Conservation (phyloP, 1,140 invertebrate species). For the Pemphigus obesinymphae region DNA sequence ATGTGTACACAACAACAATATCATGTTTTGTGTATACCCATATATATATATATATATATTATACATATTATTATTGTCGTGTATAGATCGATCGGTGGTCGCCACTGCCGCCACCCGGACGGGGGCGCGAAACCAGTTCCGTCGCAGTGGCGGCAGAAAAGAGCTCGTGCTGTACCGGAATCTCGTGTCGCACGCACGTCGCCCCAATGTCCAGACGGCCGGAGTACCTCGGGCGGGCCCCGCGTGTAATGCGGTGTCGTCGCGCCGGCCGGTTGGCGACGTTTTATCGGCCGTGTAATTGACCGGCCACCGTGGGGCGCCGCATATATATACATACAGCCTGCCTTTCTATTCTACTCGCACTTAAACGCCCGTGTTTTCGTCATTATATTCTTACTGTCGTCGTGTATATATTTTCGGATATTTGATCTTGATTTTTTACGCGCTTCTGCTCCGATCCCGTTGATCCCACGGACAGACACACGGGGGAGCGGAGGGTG, state of each 20-base stretch:
- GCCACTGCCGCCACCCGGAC: background rate
- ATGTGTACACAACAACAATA: background rate
- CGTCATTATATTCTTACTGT: background rate
- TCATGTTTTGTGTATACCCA: background rate
- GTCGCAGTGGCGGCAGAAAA: background rate
- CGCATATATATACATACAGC: no score
- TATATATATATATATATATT: no score
- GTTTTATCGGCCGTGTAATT: slow-evolving; percentile 26
- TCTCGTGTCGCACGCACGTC: background rate
- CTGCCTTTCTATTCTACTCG: no score
- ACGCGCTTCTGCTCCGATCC: background rate
- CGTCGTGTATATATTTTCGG: background rate
- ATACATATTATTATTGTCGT: no score
- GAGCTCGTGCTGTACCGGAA: slow-evolving; percentile 37
- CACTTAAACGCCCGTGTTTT: background rate
- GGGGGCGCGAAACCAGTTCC: slow-evolving; percentile 1
- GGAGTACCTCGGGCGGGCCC: no score
- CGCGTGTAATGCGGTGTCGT: background rate
- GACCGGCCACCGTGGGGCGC: slow-evolving; percentile 23
- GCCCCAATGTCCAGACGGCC: background rate
- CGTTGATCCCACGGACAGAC: background rate
- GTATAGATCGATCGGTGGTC: background rate
- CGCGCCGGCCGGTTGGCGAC: background rate
- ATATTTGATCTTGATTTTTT: background rate
- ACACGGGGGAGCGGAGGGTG: background rate